These are phyloP conservation scores for Platichthys stellatus DNA, from an alignment of 2,113 vertebrate species.

Conservation along the genomic window DNA sequence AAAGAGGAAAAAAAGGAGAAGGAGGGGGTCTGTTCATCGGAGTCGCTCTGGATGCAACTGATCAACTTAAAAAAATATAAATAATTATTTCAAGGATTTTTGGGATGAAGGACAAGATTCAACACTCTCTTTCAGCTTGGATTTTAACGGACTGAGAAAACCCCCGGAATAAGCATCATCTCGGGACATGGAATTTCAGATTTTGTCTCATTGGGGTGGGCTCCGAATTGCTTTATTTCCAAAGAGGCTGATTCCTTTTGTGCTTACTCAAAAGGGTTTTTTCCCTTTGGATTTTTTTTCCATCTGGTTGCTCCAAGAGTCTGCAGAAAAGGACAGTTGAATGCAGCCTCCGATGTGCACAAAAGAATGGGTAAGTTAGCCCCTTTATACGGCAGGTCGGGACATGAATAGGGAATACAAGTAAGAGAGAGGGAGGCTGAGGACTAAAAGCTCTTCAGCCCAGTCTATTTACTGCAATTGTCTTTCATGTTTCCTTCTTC, in stretches of 20 bases:
- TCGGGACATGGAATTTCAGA: conserved; percentile 84
- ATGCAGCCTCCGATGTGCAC: conserved; percentile 99
- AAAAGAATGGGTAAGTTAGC: conserved; percentile 99
- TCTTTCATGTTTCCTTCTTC: conserved; percentile 44
- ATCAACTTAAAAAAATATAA: conserved; percentile 74
- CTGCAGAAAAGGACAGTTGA: conserved; percentile 94
- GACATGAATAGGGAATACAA: conserved; percentile 81
- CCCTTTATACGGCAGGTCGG: conserved; percentile 81
- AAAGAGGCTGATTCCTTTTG: conserved; percentile 83
- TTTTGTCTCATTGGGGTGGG: conserved; percentile 81
- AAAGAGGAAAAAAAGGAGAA: conserved; percentile 54
- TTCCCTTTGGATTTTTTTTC: conserved; percentile 89
- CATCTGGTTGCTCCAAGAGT: conserved; percentile 93
- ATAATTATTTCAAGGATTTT: conserved; percentile 70
- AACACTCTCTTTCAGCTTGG: conserved; percentile 56
- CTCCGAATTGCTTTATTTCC: conserved; percentile 80
- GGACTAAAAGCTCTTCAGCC: conserved; percentile 73
- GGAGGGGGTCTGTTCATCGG: conserved; percentile 65
- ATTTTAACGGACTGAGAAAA: conserved; percentile 66
- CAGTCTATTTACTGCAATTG: conserved; percentile 68
- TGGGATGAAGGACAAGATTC: conserved; percentile 54
- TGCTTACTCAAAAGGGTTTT: conserved; percentile 89
- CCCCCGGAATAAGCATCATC: conserved; percentile 64
- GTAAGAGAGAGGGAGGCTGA: conserved; percentile 63
- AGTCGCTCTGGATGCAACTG: conserved; percentile 79